phyloP scores from a whole-genome alignment of 2,113 vertebrate genomes.

The Zingel zingel region DNA sequence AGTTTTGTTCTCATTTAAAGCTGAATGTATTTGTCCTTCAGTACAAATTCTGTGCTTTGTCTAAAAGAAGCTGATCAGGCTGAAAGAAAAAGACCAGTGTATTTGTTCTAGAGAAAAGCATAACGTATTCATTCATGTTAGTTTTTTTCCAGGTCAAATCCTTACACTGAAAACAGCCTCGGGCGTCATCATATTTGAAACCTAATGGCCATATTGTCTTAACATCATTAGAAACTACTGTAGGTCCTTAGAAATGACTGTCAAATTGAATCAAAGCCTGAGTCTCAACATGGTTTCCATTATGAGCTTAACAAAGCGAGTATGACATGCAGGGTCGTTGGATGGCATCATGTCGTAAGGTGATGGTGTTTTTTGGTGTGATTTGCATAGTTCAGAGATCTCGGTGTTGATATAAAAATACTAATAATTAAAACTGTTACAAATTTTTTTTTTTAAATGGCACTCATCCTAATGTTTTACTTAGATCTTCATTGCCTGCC shows the following conservation, averaged over 20 bases:
- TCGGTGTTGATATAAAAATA: not conserved
- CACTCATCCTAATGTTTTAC: not conserved
- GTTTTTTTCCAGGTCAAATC: no score
- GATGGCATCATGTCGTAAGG: not conserved
- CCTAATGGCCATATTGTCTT: not conserved
- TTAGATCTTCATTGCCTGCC: not conserved
- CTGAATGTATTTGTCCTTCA: not conserved
- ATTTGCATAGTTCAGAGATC: not conserved
- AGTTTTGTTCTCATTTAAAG: not conserved
- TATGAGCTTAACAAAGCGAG: not conserved
- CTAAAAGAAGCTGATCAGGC: not conserved
- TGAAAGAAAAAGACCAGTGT: not conserved
- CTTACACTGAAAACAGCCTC: not conserved
- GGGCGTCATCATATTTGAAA: not conserved
- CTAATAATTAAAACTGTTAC: not conserved
- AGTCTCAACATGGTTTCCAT: not conserved
- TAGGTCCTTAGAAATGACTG: not conserved
- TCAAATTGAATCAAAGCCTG: not conserved
- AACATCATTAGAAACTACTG: not conserved
- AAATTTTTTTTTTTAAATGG: not conserved
- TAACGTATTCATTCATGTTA: constrained; percentile 16
- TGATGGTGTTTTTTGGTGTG: not conserved
- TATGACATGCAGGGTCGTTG: not conserved
- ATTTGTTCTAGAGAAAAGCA: not conserved
- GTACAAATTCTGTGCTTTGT: not conserved